Evolutionary conservation across 2,888 invertebrate genomes (phyloP), one percentile per base, ranked within the genome.

Genomic region (Flabesymbios commensalis): DNA sequence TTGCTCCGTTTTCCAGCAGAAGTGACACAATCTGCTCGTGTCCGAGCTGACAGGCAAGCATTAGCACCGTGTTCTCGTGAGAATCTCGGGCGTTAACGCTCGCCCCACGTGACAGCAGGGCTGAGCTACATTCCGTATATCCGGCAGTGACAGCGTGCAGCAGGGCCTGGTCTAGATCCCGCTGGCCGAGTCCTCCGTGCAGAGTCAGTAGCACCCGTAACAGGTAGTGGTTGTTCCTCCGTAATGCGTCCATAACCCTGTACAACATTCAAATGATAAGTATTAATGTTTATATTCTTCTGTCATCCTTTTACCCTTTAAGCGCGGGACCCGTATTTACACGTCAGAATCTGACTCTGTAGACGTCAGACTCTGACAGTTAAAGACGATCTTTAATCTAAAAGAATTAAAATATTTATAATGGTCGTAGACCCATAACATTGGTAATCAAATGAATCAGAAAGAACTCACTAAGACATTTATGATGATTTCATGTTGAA

Each of bases 121-220:
- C 61, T 19, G 56, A 42, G 3, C 60, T 52, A 59, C 63, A 68
- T 42, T 68, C 64, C 19, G 43, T n/a, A 53, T 36, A 67, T 3
- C 68, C 68, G 32, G 59, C 63, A 24, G 60, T 66, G n/a, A 67
- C 64, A 19, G 66, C 59, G 39, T 68, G 55, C 7, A 68, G 51
- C n/a, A 68, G 54, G 3, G 62, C 66, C 2, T 45, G 32, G 41
- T 67, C 64, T n/a, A 65, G 59, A 39, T 68, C 65, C 1, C 53
- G 41, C 29, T 64, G 58, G 39, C 59, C 61, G 47, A 67, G 48
- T 2, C 58, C 58, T 26, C 51, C 51, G 36, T 65, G 61, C 28
- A 67, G 57, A 26, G 60, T 62, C n/a, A 67, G 33, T n/a, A 65
- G 57, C n/a, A 67, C 31, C 17, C 58, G 55, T 26, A 67, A 45